These are phyloP conservation scores for Littorina saxatilis DNA, from an alignment of 1,140 invertebrate genomes.

Conservation along the genomic window DNA sequence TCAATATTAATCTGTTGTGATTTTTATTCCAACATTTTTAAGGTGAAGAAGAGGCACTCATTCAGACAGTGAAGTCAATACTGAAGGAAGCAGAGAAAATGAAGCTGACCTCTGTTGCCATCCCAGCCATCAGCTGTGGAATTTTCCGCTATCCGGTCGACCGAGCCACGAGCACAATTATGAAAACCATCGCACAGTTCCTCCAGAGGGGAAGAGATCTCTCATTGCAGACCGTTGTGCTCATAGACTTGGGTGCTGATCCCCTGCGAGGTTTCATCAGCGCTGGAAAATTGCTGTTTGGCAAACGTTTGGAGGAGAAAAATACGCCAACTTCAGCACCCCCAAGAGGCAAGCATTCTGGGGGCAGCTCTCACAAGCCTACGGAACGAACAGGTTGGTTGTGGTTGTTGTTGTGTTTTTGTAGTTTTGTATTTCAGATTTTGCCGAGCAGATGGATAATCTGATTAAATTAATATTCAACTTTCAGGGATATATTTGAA, in stretches of 20 bases:
- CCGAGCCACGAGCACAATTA: slow-evolving; percentile 27
- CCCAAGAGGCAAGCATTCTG: background rate
- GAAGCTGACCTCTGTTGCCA: slow-evolving; percentile 22
- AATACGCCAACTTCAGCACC: background rate
- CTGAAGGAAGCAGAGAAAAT: slow-evolving; percentile 22
- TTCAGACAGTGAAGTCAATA: slow-evolving; percentile 28
- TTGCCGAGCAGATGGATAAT: too few species aligned
- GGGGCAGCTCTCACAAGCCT: too few species aligned
- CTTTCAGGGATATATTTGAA: too few species aligned
- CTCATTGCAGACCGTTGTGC: slow-evolving; percentile 27
- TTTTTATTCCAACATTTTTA: background rate
- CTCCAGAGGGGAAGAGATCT: background rate
- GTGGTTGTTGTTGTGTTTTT: too few species aligned
- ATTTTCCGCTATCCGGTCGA: slow-evolving; percentile 37
- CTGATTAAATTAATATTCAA: too few species aligned
- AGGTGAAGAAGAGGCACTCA: slow-evolving; percentile 38
- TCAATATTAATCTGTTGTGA: too few species aligned
- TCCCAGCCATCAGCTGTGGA: slow-evolving; percentile 35
- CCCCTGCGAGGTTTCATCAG: slow-evolving; percentile 17
- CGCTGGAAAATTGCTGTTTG: background rate
- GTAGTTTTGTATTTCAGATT: too few species aligned
- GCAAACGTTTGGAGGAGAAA: background rate
- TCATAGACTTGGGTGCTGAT: slow-evolving; percentile 36
- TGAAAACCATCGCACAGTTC: background rate
- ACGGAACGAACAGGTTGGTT: too few species aligned